Evolutionary conservation across 2,888 invertebrate genomes (phyloP), one percentile per base, ranked within the genome.

Genomic region (Neoscelio sp.): DNA sequence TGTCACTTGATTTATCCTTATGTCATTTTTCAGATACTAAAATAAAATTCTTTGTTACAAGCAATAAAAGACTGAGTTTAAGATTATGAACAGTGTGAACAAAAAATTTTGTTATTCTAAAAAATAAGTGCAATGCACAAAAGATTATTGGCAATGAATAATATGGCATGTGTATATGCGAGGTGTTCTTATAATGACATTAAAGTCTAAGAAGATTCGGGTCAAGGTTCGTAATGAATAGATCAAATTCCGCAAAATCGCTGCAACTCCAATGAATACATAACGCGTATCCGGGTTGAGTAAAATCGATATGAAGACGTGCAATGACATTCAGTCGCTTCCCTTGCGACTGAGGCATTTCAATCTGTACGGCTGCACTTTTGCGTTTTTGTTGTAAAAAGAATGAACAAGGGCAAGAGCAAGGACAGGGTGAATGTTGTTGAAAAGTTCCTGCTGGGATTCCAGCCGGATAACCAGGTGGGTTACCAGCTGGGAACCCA

Each of bases 241-340:
- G 86, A 84, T 83, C 83, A 84, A 84, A 78, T 85, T 83, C 75
- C 67, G 81, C 65, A 78, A 83, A 83, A 85, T 82, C 77, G 54
- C 44, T 58, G 58, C 70, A 73, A 75, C 67, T 28, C 35, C 65
- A 60, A 73, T 64, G 73, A 77, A 80, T 80, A 58, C 76, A 73
- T 80, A 80, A 83, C 82, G 71, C 28, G 68, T 56, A 68, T 78
- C 78, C 73, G 75, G 79, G 71, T 71, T 79, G 56, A 48, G n/a
- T 5, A 17, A 71, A 67, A 79, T 67, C 79, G 71, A 79, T 75
- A 75, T 18, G 65, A 48, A 67, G 58, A 48, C 78, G 71, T 71
- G 60, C 71, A 78, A 78, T 71, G 78, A 78, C 71, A 78, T 65
- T 70, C 50, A 64, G 54, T 35, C 28, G 50, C 18, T 67, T 50